Base-by-base conservation (phyloP, 2,797 vertebrate species). In the Acanthis flammea region DNA sequence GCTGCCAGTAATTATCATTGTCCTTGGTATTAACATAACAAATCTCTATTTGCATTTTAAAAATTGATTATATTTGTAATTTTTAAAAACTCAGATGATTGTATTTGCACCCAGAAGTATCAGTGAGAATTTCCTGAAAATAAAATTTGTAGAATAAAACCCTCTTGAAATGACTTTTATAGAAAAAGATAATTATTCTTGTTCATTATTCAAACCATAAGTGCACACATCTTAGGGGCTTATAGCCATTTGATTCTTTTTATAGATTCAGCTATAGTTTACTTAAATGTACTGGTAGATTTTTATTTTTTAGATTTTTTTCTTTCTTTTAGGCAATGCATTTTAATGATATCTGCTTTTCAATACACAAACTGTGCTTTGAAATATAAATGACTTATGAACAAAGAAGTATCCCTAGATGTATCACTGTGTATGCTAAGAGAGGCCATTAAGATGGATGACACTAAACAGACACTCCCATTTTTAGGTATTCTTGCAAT, bases 301-400 rank as follows among this genome's bases (percentile, higher is more conserved):
- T 93, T 95, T 84, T 89, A 35, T 77, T 39, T 15, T 39, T 39
- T 95, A 76, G 94, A 48, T 88, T 92, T 95, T 84, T 89, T 77
- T 87, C 77, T 39, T 76, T 88, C 72, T 93, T 91, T 95, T 80
- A 91, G 89, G 67, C 90, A 71, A 73, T 96, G 58, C 79, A 74
- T 97, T 97, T 89, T 84, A 96, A 86, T 97, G 84, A 81, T 79
- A 88, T 90, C 93, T 97, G 65, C 89, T 95, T 96, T 96, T 84
- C 82, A 86, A 60, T 92, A 45, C 82, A 96, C 86, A 97, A 85
- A 94, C 81, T 94, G 80, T 95, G 63, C 95, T 96, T 97, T 97
- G 91, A 95, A 97, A 94, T 94, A 94, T 66, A 83, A 97, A 96
- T 94, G 87, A 96, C 83, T 71, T 92, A 76, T 35, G 54, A 96